phyloP scores from a whole-genome alignment of 2,888 invertebrate species.

The Hydropsyche betteni region DNA sequence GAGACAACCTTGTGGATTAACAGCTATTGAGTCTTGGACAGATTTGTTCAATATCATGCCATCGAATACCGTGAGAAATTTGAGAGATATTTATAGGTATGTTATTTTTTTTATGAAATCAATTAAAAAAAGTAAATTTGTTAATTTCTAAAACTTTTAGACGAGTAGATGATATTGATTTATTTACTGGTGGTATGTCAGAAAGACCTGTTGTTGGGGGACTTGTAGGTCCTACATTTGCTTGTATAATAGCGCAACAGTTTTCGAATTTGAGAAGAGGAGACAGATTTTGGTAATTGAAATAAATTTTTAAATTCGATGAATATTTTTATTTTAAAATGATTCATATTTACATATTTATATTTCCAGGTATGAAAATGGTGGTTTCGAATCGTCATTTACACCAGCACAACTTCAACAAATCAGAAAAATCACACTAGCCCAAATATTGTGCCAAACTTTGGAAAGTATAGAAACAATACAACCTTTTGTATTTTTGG shows the following conservation, averaged over 20 bases:
- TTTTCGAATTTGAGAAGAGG: constrained; percentile 81
- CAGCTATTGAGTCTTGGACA: constrained; percentile 72
- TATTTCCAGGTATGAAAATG: constrained; percentile 76
- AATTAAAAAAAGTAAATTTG: too few relatives aligned
- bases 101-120: neutral
- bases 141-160: constrained; percentile 54
- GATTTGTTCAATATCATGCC: constrained; percentile 77
- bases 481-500: constrained; percentile 76
- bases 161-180: constrained; percentile 83
- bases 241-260: constrained; percentile 88
- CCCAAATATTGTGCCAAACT: constrained; percentile 77
- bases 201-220: constrained; percentile 83
- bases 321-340: neutral
- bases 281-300: constrained; percentile 76
- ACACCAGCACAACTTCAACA: constrained; percentile 80
- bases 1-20: constrained; percentile 81
- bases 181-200: constrained; percentile 84
- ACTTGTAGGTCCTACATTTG: constrained; percentile 86
- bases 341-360: constrained; percentile 49
- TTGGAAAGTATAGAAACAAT: constrained; percentile 72
- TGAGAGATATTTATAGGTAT: constrained; percentile 69
- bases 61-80: constrained; percentile 68
- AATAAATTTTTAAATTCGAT: neutral
- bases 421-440: constrained; percentile 74
- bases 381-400: constrained; percentile 76